These are phyloP conservation scores for Argynnis bischoffii DNA, from an alignment of 2,888 invertebrate genomes.

Conservation along the genomic window DNA sequence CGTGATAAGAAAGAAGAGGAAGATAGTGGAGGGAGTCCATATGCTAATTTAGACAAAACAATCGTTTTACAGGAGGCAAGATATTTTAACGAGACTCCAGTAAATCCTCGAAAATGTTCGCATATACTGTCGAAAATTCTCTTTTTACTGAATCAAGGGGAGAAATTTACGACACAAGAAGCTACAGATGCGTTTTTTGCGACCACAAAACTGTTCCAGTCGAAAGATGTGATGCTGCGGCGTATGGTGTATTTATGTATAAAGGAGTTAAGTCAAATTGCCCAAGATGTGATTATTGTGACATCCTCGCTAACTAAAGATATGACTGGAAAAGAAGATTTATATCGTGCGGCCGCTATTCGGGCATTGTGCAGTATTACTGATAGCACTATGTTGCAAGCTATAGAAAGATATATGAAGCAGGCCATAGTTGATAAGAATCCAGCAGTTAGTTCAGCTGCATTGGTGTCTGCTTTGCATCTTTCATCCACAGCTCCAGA, in stretches of 20 bases:
- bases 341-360: constrained; percentile 96
- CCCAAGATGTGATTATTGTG: constrained; percentile 99
- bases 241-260: constrained; percentile 98
- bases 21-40: constrained; percentile 94
- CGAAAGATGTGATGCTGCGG: constrained; percentile 95
- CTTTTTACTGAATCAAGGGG: constrained; percentile 97
- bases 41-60: constrained; percentile 96
- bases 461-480: constrained; percentile 95
- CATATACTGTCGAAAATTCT: constrained; percentile 97
- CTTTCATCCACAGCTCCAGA: constrained; percentile 91
- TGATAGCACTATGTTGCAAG: constrained; percentile 96
- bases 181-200: constrained; percentile 99
- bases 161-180: constrained; percentile 94
- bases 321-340: constrained; percentile 98
- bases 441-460: constrained; percentile 97
- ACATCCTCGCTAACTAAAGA: constrained; percentile 98
- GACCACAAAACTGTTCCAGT: constrained; percentile 99
- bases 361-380: constrained; percentile 98
- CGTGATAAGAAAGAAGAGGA: constrained; percentile 98
- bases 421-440: constrained; percentile 99
- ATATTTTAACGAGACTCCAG: constrained; percentile 98
- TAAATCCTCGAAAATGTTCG: constrained; percentile 98
- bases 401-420: constrained; percentile 99
- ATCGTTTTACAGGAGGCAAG: constrained; percentile 98
- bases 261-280: constrained; percentile 95